Percentiles rank a stretch among this genome's conserved stretches.
Conservation (phyloP, 2,888 invertebrate species). For the Nezara viridula region DNA sequence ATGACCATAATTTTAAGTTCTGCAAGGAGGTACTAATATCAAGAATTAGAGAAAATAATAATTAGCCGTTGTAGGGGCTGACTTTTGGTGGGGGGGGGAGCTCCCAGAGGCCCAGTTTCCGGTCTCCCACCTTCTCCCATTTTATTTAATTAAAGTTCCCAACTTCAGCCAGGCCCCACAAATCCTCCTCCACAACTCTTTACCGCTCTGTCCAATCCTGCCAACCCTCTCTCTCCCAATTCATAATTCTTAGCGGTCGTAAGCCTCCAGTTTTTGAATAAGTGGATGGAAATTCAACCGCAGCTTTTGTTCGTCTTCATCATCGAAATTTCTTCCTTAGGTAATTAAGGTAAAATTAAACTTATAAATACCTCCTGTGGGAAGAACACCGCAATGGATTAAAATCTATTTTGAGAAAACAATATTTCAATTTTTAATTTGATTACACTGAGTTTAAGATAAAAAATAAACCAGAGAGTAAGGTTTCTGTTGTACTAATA, state of each 20-base stretch:
- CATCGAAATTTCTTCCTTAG: neutral
- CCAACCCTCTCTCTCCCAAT: neutral
- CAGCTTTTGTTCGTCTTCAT: neutral
- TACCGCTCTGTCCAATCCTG: conserved; percentile 31
- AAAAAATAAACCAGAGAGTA: too few species aligned
- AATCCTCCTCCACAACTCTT: conserved; percentile 40
- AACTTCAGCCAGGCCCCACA: neutral
- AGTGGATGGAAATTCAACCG: conserved; percentile 23
- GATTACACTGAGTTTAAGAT: too few species aligned
- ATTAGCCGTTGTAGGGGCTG: neutral
- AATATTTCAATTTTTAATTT: neutral
- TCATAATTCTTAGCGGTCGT: neutral
- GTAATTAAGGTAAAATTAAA: conserved; percentile 1
- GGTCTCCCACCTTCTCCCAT: conserved; percentile 27
- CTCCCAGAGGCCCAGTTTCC: conserved; percentile 5
- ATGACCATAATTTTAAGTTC: neutral
- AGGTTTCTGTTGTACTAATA: too few species aligned
- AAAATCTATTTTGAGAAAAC: neutral
- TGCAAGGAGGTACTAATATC: neutral
- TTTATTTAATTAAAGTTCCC: conserved; percentile 54
- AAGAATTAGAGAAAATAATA: conserved; percentile 13
- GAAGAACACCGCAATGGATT: neutral
- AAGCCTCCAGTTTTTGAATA: neutral
- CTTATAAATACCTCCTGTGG: neutral
- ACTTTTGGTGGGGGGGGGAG: neutral